phyloP scores from a whole-genome alignment of 1,140 invertebrate genomes.

The Trichogramma pretiosum region DNA sequence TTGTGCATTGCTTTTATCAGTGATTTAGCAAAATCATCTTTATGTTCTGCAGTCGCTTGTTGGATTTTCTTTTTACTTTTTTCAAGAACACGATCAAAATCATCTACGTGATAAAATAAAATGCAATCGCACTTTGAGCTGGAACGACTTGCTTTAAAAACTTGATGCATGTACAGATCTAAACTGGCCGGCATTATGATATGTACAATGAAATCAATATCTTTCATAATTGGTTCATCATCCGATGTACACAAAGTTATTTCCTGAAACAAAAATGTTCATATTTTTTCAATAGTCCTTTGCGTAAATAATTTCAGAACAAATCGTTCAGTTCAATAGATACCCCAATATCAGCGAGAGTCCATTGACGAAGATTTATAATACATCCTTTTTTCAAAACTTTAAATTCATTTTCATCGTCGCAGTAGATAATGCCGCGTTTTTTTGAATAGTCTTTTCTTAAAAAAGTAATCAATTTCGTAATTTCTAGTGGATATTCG shows the following conservation, averaged over 20 bases:
- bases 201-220: conserved; percentile 1
- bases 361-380: no score
- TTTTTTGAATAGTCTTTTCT: background rate
- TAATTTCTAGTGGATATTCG: background rate
- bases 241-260: no score
- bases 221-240: no score
- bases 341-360: no score
- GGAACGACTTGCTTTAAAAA: background rate
- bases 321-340: no score
- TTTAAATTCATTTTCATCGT: background rate
- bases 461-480: conserved; percentile 1
- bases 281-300: no score
- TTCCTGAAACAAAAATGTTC: no score
- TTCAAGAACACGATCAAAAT: background rate
- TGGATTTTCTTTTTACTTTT: background rate
- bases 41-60: background rate
- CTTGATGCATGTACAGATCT: background rate
- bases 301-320: no score
- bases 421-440: conserved; percentile 1
- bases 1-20: background rate
- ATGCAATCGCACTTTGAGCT: background rate
- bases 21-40: background rate
- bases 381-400: no score
- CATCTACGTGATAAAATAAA: background rate
- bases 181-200: background rate